Percentiles rank a stretch among this genome's conserved stretches.
Evolutionary conservation across 1,140 invertebrate genomes (phyloP).

Genomic region (Metaphire vulgaris): DNA sequence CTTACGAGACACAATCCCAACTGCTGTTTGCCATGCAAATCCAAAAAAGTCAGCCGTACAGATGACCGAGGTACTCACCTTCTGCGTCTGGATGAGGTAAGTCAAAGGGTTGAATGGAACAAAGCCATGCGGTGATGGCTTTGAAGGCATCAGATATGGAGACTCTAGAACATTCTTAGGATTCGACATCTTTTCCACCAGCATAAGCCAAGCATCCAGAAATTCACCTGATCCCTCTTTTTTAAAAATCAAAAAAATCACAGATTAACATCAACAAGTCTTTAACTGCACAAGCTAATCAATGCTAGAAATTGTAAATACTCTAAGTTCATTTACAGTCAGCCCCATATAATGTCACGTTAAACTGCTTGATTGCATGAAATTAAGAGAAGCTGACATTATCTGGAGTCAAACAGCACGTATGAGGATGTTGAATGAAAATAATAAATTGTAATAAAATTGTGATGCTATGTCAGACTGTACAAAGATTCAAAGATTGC

Average conservation of each 20-base stretch:
- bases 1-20: too few species aligned
- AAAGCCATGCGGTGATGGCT: constrained; percentile 53
- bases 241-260: constrained; percentile 20
- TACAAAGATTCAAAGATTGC: too few species aligned
- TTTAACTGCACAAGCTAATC: constrained; percentile 9
- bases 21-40: too few species aligned
- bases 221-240: constrained; percentile 62
- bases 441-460: too few species aligned
- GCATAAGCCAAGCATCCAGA: constrained; percentile 74
- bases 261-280: too few species aligned
- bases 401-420: too few species aligned
- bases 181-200: constrained; percentile 82
- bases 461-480: too few species aligned
- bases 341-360: too few species aligned
- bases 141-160: constrained; percentile 64
- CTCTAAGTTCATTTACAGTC: not conserved
- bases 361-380: too few species aligned
- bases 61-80: constrained; percentile 58
- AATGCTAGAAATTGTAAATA: not conserved
- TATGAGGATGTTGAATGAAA: too few species aligned
- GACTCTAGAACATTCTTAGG: constrained; percentile 75
- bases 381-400: too few species aligned
- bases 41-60: too few species aligned
- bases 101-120: constrained; percentile 66
- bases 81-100: constrained; percentile 72